phyloP scores from a whole-genome alignment of 2,888 invertebrate genomes.

The Drosophila algonquin region DNA sequence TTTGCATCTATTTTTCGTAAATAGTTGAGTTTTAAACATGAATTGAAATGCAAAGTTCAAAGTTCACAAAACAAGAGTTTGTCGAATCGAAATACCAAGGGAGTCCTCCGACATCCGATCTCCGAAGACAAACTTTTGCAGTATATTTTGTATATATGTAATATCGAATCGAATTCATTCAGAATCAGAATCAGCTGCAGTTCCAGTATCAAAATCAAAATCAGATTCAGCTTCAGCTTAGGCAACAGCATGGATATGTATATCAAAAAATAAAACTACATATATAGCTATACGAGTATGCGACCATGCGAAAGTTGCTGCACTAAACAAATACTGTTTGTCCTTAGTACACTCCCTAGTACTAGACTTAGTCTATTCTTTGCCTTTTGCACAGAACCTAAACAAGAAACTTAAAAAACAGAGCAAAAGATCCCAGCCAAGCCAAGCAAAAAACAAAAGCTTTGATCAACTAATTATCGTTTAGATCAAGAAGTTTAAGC shows the following conservation, averaged over 20 bases:
- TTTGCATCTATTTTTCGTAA: constrained; percentile 84
- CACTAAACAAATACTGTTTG: constrained; percentile 30
- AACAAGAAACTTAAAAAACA: constrained; percentile 6
- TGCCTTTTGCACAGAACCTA: constrained; percentile 62
- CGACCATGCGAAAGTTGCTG: constrained; percentile 51
- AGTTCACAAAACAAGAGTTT: constrained; percentile 26
- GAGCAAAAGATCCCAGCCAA: constrained; percentile 28
- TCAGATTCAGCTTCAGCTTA: constrained; percentile 32
- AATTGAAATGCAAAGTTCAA: constrained; percentile 29
- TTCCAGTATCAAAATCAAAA: constrained; percentile 7
- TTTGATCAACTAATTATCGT: constrained; percentile 27
- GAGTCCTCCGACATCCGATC: neutral
- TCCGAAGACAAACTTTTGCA: constrained; percentile 23
- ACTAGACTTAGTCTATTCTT: constrained; percentile 56
- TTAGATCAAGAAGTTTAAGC: constrained; percentile 27
- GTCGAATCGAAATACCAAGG: constrained; percentile 12
- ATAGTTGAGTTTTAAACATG: constrained; percentile 73
- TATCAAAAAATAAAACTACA: constrained; percentile 23
- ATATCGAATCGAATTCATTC: constrained; percentile 18
- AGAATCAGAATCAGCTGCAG: neutral
- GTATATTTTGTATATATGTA: constrained; percentile 34
- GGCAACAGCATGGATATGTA: constrained; percentile 35
- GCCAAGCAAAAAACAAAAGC: constrained; percentile 17
- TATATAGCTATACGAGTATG: constrained; percentile 54
- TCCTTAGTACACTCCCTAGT: constrained; percentile 64